Base-by-base conservation (phyloP, 2,113 vertebrate species). In the Oryzias woworae region DNA sequence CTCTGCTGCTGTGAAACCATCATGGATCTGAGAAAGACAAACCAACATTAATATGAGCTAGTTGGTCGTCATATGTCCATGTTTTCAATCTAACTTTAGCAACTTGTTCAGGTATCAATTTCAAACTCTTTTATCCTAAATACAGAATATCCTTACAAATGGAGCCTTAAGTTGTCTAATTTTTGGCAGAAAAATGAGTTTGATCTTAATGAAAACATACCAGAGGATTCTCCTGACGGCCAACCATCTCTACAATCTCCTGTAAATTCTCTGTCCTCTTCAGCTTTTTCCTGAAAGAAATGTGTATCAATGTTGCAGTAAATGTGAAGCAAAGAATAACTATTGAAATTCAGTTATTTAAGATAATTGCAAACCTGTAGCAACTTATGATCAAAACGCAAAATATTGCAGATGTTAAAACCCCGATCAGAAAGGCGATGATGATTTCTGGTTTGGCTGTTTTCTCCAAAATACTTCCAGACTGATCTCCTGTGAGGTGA, bases 181-280 rank as follows among this genome's bases (percentile, higher is more conserved):
- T 31, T 16, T 13, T 23, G 26, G 6, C 17, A 26, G n/a, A 49
- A 18, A 18, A 18, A 5, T 17, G 8, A 28, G 48, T 49, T 42
- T 20, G 20, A 18, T 24, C 23, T 48, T 0, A 61, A 58, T 17
- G 15, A 7, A 12, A 7, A 59, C 41, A 20, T 78, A 86, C 87
- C 81, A 62, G 47, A 51, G 65, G 69, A 56, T 71, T 49, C 0
- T 66, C 71, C 14, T 69, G 63, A 62, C 16, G 48, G 26, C 72
- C 55, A 24, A 75, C 68, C 87, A 86, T 75, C 67, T 87, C 78
- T 54, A 83, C 4, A 55, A 73, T 70, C 43, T 66, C 44, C 4
- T 62, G 47, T 16, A 22, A 17, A 59, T 61, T 57, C n/a, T 14
- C 47, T 52, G 10, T 31, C 8, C 6, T 58, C 44, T 56, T 81